Percentiles rank a stretch among this genome's conserved stretches.
Conservation (phyloP, 2,113 vertebrate species). For the Ictidomys tridecemlineatus region DNA sequence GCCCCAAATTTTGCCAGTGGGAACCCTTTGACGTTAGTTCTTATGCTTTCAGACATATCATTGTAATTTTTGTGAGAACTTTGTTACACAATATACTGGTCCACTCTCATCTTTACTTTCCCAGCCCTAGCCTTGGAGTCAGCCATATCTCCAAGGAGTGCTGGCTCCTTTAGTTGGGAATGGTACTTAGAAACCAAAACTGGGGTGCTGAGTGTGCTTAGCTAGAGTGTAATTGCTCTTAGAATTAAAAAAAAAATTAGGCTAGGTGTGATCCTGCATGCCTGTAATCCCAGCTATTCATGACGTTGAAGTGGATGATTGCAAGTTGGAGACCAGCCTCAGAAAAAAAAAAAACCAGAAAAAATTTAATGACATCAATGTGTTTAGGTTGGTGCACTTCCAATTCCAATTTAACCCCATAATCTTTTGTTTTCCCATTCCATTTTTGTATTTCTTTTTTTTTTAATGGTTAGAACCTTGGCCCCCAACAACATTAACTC, state of each 20-base stretch:
- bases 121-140: not conserved
- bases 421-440: not conserved
- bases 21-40: not conserved
- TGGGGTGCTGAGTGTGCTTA: not conserved
- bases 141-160: not conserved
- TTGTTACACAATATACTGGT: not conserved
- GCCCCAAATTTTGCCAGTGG: not conserved
- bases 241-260: not conserved
- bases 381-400: not conserved
- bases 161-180: not conserved
- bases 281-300: too few relatives aligned
- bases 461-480: not conserved
- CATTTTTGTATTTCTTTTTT: not conserved
- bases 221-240: not conserved
- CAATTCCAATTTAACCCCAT: not conserved
- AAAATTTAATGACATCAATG: not conserved
- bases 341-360: not conserved
- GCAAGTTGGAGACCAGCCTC: too few relatives aligned
- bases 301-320: too few relatives aligned
- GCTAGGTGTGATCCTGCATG: too few relatives aligned
- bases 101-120: not conserved
- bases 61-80: not conserved
- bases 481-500: not conserved
- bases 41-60: not conserved
- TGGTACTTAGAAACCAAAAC: conserved; percentile 30